Base-by-base conservation (phyloP, 2,888 invertebrate species). In the Alsophila aescularia region DNA sequence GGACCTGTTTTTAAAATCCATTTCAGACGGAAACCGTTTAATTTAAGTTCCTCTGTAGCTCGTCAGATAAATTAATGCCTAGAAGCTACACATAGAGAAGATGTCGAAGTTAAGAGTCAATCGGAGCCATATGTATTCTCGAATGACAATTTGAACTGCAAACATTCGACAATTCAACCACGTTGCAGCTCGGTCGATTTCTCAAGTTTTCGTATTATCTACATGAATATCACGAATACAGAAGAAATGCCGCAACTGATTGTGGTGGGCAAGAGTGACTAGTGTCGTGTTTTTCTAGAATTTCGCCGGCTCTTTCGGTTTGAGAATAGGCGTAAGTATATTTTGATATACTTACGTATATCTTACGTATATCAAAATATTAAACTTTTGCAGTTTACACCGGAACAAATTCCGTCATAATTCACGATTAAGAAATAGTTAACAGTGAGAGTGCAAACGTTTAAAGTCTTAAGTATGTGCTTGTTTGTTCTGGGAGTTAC, bases 1-100 rank as follows among this genome's bases (percentile, higher is more conserved):
- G 48, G 62, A 62, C 58, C 60, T 64, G 63, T 53, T 57, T 58
- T 52, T 40, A 45, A 44, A 60, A 59, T 62, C 53, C 44, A 44
- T 40, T 58, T 52, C 36, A 59, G 44, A 36, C 51, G 51, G 50
- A 52, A 58, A 39, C 49, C 35, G 44, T 50, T 62, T 64, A 64
- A 62, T 66, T 60, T 58, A 64, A 59, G 48, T 62, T 60, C 39
- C 47, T 29, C 41, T 34, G 52, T 55, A 56, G 45, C 49, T 56
- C 13, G 50, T 41, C 41, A 37, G 41, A 42, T 47, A 24, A 50
- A 51, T 56, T 51, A 48, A 58, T 58, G 27, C 21, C 29, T 40
- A 29, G 36, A 40, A 41, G 36, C 21, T 34, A 41, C 27, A 29
- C 9, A 32, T 10, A 37, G 18, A 10, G 35, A 32, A 45, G 36